A percentile compares a stretch with the other conserved stretches of the same genome.
These are phyloP conservation scores for Protobothrops flavoviridis DNA, from an alignment of 2,113 vertebrate genomes.

Conservation along the genomic window DNA sequence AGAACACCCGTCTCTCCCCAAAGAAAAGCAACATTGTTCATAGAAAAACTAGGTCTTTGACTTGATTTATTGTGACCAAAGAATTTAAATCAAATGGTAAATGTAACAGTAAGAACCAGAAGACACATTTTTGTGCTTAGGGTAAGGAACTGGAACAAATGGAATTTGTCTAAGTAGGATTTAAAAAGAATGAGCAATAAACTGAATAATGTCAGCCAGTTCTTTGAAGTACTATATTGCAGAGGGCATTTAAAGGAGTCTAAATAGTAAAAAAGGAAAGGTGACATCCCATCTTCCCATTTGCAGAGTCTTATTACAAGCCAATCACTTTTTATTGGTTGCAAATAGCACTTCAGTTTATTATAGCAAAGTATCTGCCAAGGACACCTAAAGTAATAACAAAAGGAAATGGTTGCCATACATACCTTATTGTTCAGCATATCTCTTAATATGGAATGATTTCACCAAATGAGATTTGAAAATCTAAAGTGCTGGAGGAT, in stretches of 20 bases:
- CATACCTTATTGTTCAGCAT: not conserved
- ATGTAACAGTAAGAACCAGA: conserved; percentile 11
- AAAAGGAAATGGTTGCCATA: not conserved
- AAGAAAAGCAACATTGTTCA: not conserved
- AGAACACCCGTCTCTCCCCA: not conserved
- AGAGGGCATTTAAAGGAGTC: conserved; percentile 17
- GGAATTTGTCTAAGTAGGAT: conserved; percentile 7
- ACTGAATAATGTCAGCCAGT: not conserved
- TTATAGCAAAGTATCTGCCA: not conserved
- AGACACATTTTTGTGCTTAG: not conserved
- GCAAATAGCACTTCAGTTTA: conserved; percentile 8
- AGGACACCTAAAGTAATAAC: not conserved
- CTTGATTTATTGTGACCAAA: conserved; percentile 11
- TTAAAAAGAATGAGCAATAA: not conserved
- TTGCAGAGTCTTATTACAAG: conserved; percentile 12
- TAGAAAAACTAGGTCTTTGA: not conserved
- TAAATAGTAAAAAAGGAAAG: not conserved
- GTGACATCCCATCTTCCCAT: not conserved
- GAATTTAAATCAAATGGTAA: conserved; percentile 13
- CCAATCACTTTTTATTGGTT: conserved; percentile 18
- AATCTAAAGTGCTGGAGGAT: not conserved
- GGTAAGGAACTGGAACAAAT: conserved; percentile 12
- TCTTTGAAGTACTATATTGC: not conserved
- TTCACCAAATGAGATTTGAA: not conserved
- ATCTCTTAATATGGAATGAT: not conserved